Evolutionary conservation across 2,113 vertebrate species (phyloP).

Genomic region (Hyperopisus bebe): DNA sequence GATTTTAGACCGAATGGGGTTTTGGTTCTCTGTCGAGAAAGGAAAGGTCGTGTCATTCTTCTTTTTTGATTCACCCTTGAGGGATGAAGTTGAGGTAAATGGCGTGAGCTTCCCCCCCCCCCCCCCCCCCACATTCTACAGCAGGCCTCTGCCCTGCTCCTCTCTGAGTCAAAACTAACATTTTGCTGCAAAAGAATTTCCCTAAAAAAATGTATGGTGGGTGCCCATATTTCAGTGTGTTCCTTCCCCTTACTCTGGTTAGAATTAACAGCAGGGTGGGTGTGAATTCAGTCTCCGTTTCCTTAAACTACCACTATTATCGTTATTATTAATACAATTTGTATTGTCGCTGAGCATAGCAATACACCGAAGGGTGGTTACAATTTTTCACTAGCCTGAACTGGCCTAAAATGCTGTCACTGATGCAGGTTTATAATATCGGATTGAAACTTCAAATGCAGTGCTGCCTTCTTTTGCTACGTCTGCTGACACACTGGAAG

Average conservation of each 20-base stretch:
- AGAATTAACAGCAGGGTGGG: not conserved
- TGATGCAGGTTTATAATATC: not conserved
- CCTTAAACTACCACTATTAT: not conserved
- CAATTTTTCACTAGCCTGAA: not conserved
- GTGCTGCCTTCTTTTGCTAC: not conserved
- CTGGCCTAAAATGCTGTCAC: not conserved
- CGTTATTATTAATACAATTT: not conserved
- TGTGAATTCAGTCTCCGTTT: not conserved
- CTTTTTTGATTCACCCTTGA: not conserved
- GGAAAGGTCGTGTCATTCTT: not conserved
- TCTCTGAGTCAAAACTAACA: not conserved
- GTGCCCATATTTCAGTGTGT: not conserved
- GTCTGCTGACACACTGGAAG: not conserved
- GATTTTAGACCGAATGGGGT: not conserved
- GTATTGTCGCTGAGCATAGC: not conserved
- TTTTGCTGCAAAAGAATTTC: not conserved
- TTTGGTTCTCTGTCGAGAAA: not conserved
- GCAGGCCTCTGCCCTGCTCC: not conserved
- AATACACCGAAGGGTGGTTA: too few species aligned
- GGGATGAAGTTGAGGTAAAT: not conserved
- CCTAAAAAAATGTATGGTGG: not conserved
- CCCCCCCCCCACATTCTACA: not conserved
- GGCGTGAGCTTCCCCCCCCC: not conserved
- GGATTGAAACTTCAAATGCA: not conserved
- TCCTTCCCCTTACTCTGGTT: not conserved